A percentile compares a stretch with the other conserved stretches of the same genome.
phyloP scores from a whole-genome alignment of 2,888 invertebrate species.

The Saturnia japonica region DNA sequence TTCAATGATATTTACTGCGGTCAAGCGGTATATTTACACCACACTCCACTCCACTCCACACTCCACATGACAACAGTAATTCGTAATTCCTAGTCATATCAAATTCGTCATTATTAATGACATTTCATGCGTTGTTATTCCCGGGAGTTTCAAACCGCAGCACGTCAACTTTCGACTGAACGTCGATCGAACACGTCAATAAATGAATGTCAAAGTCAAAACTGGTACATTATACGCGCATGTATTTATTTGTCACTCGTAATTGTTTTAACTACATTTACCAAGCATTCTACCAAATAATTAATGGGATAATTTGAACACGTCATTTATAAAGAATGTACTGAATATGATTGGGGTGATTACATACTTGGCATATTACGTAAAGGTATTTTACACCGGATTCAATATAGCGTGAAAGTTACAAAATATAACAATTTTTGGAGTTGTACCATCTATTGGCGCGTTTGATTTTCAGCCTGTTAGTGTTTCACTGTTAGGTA shows the following conservation, averaged over 20 bases:
- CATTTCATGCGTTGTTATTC: neutral
- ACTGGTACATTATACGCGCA: neutral
- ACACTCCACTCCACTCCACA: neutral
- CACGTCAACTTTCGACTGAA: neutral
- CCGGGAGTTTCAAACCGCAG: neutral
- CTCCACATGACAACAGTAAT: neutral
- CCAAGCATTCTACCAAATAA: neutral
- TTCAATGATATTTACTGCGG: neutral
- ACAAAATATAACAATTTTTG: neutral
- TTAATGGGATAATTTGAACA: neutral
- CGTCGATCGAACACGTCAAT: neutral
- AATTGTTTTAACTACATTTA: neutral
- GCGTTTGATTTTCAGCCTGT: no score
- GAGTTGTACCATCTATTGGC: no score
- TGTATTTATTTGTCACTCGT: neutral
- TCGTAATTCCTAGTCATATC: neutral
- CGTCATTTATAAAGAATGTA: neutral
- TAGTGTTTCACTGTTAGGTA: no score
- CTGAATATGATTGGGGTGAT: neutral
- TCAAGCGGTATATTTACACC: neutral
- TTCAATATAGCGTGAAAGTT: neutral
- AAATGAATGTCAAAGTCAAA: neutral
- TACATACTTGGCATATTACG: neutral
- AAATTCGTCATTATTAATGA: neutral
- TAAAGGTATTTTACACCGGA: neutral